Evolutionary conservation across 2,888 invertebrate species (phyloP), one percentile per base, ranked within the genome.

Genomic region (Thera britannica): DNA sequence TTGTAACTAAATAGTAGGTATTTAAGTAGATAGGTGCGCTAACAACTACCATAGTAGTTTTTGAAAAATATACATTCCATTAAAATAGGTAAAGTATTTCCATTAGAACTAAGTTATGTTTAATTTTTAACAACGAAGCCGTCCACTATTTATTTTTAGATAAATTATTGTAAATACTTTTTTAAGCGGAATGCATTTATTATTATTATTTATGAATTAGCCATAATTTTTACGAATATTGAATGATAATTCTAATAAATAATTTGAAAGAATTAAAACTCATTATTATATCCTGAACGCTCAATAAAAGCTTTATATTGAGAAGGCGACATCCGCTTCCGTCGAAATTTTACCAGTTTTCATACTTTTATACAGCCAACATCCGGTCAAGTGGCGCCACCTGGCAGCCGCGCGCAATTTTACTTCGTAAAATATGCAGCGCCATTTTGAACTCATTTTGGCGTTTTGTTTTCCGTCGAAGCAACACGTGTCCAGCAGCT

Each of bases 171-270:
- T 84, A 85, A 79, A 85, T 84, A 84, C 70, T 78, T 75, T 61
- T 72, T 60, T 54, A 75, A 52, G 52, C 69, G 74, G 79, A 83
- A 81, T 85, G 89, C 89, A 89, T 89, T 89, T 89, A 89, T 85
- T 88, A 88, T 78, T 82, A 80, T 79, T 82, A 86, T 84, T 81
- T 85, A 79, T 80, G 75, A 81, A 82, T 83, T 84, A 89, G 88
- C 87, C 86, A 87, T 89, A 87, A 82, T 75, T 62, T 73, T 72
- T 69, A 71, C 67, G 58, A 67, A 63, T 71, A 66, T 35, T 48
- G 52, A 48, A 57, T 52, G 48, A 60, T 46, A 48, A 56, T 59
- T 61, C 54, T 63, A 63, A 57, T 59, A 66, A 67, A 66, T 63
- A 63, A n/a, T 34, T 34, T 44, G 4, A 46, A 59, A 59, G 9